Conservation (phyloP, 2,797 vertebrate genomes). For the Chanos chanos region DNA sequence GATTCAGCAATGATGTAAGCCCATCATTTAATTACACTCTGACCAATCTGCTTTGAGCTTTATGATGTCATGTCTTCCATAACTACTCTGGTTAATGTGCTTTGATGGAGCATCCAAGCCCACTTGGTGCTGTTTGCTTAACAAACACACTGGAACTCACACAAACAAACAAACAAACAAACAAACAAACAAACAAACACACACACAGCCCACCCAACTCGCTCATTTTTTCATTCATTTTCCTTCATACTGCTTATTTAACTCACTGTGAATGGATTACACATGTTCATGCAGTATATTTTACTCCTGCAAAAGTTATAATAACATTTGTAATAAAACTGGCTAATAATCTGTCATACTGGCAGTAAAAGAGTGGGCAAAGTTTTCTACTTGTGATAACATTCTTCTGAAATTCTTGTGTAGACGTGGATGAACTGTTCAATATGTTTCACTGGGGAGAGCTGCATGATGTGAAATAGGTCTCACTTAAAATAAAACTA, state of each 20-base stretch:
- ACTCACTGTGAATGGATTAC: too few relatives aligned
- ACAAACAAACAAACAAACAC: background rate
- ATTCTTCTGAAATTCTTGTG: too few relatives aligned
- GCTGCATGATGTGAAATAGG: slow-evolving; percentile 36
- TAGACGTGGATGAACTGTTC: too few relatives aligned
- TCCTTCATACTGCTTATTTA: too few relatives aligned
- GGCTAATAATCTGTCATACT: too few relatives aligned
- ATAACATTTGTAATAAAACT: too few relatives aligned
- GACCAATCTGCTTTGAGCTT: slow-evolving; percentile 14
- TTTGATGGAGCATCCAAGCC: slow-evolving; percentile 22
- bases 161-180: background rate
- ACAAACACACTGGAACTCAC: background rate
- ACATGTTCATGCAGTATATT: too few relatives aligned
- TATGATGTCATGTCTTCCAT: slow-evolving; percentile 15
- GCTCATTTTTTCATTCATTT: too few relatives aligned
- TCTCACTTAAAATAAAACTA: slow-evolving; percentile 43
- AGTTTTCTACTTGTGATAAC: too few relatives aligned
- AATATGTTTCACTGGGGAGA: slow-evolving; percentile 24
- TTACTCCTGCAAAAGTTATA: too few relatives aligned
- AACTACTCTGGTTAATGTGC: slow-evolving; percentile 19
- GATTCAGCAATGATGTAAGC: slow-evolving; percentile 28
- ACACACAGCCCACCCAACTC: too few relatives aligned
- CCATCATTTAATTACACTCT: slow-evolving; percentile 34
- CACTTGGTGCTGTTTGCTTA: slow-evolving; percentile 13
- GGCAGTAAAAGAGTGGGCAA: too few relatives aligned